These are phyloP conservation scores for Odontocolon sp. DNA, from an alignment of 2,888 invertebrate species.

Conservation along the genomic window DNA sequence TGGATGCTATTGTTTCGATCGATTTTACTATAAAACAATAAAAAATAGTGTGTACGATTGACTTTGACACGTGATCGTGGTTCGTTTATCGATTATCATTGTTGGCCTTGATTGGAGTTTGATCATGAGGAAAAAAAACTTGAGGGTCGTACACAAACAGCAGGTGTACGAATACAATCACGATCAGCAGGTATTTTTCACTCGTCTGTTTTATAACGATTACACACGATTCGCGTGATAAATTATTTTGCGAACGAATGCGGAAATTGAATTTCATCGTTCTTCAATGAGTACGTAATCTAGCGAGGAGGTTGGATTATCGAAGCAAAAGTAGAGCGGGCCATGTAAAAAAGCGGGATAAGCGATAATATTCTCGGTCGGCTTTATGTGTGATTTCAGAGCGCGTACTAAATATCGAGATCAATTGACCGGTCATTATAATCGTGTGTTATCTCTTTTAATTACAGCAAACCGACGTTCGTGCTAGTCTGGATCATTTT, in stretches of 20 bases:
- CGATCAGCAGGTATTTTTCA: conserved; percentile 61
- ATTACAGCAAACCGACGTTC: conserved; percentile 79
- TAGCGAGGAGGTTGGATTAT: conserved; percentile 14
- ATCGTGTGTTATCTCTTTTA: neutral
- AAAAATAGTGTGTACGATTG: neutral
- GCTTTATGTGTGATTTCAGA: neutral
- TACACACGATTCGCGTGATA: no score
- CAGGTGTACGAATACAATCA: conserved; percentile 72
- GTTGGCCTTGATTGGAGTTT: neutral
- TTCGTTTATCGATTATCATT: neutral
- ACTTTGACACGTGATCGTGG: neutral
- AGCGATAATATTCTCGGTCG: conserved; percentile 49
- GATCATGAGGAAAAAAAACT: conserved; percentile 79
- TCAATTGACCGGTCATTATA: neutral
- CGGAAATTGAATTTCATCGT: neutral
- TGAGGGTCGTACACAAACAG: conserved; percentile 76
- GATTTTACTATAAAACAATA: neutral
- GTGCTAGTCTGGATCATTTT: conserved; percentile 79
- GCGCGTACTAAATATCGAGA: neutral
- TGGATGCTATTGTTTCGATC: no score
- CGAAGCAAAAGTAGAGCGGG: conserved; percentile 56
- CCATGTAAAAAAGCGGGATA: conserved; percentile 44
- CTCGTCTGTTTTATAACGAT: neutral
- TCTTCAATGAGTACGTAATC: no score
- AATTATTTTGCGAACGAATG: neutral